These are phyloP conservation scores for Ambastaia sidthimunki DNA, from an alignment of 2,797 vertebrate genomes.

Conservation along the genomic window DNA sequence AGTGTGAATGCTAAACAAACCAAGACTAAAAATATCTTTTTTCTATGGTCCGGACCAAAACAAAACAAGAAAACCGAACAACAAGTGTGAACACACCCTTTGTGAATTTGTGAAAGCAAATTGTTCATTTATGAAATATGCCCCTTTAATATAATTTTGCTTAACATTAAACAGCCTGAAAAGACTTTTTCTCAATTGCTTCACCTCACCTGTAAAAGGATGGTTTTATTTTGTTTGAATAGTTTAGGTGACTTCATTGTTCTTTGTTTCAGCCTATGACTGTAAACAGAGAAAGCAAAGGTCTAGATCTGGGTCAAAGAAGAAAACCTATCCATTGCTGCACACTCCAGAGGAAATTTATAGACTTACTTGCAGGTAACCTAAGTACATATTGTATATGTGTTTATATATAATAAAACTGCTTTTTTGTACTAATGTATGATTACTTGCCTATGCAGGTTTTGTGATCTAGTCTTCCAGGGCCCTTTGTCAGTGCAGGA, in stretches of 20 bases:
- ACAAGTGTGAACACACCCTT: no score
- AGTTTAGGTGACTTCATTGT: background rate
- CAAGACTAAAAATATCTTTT: no score
- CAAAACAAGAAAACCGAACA: no score
- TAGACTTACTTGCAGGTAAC: constrained; percentile 86
- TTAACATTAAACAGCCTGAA: no score
- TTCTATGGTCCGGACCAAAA: no score
- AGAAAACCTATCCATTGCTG: constrained; percentile 85
- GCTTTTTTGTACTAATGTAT: background rate
- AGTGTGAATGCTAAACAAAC: no score
- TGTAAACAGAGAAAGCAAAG: constrained; percentile 92
- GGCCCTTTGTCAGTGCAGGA: constrained; percentile 98
- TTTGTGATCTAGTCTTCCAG: constrained; percentile 99
- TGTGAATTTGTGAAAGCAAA: no score
- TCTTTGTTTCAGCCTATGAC: constrained; percentile 82
- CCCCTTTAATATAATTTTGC: no score
- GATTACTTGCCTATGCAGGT: constrained; percentile 73
- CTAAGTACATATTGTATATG: background rate
- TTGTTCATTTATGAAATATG: no score
- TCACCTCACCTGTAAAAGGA: no score
- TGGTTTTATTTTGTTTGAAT: background rate
- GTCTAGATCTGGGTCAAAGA: constrained; percentile 89
- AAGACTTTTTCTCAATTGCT: no score
- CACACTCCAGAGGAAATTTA: constrained; percentile 90
- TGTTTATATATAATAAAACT: background rate